phyloP scores from a whole-genome alignment of 2,797 vertebrate species.

The Sebastiscus albofasciatus region DNA sequence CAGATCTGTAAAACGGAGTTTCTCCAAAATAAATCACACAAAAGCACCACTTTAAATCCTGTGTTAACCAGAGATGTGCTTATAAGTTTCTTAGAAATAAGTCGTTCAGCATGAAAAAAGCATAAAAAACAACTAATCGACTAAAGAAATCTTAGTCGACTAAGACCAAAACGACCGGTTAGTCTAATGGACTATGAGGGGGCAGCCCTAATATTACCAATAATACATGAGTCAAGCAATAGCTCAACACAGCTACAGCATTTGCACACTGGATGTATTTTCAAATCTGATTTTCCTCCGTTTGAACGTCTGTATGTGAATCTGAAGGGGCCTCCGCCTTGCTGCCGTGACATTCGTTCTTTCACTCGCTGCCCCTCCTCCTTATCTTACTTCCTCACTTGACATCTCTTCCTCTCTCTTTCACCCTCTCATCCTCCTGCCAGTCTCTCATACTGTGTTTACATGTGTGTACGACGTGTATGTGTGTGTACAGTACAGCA shows the following conservation, averaged over 20 bases:
- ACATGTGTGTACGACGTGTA: slow-evolving; percentile 4
- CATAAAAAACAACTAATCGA: not conserved
- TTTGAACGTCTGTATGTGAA: not conserved
- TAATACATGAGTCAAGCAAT: not conserved
- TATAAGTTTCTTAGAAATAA: not conserved
- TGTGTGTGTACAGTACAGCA: not conserved
- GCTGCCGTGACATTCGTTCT: not conserved
- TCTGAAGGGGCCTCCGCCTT: not conserved
- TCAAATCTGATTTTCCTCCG: not conserved
- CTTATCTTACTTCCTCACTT: slow-evolving; percentile 24
- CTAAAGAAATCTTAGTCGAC: not conserved
- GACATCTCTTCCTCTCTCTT: slow-evolving; percentile 11
- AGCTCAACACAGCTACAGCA: not conserved
- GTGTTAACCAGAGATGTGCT: not conserved
- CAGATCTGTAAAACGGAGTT: not conserved
- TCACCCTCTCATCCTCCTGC: slow-evolving; percentile 23
- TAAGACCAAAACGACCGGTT: no score
- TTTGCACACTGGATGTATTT: not conserved
- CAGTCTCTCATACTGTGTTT: slow-evolving; percentile 14
- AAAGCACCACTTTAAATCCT: no score
- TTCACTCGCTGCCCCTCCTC: not conserved
- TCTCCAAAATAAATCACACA: not conserved
- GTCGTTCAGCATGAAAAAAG: not conserved
- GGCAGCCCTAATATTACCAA: not conserved
- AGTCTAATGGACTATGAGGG: no score